Evolutionary conservation across 2,888 invertebrate genomes (phyloP).

Genomic region (Scaptomyza tumidula): DNA sequence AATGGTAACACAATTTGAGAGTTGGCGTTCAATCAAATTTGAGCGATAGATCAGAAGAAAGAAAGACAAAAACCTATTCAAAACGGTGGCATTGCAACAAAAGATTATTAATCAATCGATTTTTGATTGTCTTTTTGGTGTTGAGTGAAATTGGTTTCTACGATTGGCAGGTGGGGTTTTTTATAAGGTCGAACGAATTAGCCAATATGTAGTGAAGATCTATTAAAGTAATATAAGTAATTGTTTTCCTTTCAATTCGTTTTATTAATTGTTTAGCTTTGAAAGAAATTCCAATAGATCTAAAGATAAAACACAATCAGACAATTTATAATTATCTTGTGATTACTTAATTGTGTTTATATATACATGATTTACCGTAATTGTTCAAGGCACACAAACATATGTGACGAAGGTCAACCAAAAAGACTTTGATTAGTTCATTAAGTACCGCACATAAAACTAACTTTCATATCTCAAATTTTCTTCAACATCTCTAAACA

Average conservation of each 20-base stretch:
- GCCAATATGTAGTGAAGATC: neutral
- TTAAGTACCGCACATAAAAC: slow-evolving; percentile 1
- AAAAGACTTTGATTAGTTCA: slow-evolving; percentile 1
- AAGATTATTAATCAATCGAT: slow-evolving; percentile 40
- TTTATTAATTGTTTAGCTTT: neutral
- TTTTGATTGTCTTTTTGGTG: slow-evolving; percentile 21
- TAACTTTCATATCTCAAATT: slow-evolving; percentile 11
- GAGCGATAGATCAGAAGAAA: slow-evolving; percentile 26
- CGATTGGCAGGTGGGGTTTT: slow-evolving; percentile 36
- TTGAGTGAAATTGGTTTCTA: slow-evolving; percentile 23
- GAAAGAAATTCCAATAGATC: neutral
- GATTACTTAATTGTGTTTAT: neutral
- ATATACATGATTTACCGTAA: neutral
- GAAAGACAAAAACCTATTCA: neutral
- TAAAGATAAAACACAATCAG: neutral
- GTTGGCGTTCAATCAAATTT: slow-evolving; percentile 35
- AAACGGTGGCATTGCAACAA: slow-evolving; percentile 31
- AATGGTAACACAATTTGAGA: slow-evolving; percentile 41
- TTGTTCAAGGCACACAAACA: neutral
- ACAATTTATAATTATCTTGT: slow-evolving; percentile 2
- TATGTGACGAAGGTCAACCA: slow-evolving; percentile 12
- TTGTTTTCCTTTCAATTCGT: neutral
- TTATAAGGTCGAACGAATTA: slow-evolving; percentile 25
- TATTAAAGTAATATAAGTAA: neutral
- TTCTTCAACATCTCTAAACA: neutral